Conservation (phyloP, 2,113 vertebrate genomes). For the Elachura formosa region DNA sequence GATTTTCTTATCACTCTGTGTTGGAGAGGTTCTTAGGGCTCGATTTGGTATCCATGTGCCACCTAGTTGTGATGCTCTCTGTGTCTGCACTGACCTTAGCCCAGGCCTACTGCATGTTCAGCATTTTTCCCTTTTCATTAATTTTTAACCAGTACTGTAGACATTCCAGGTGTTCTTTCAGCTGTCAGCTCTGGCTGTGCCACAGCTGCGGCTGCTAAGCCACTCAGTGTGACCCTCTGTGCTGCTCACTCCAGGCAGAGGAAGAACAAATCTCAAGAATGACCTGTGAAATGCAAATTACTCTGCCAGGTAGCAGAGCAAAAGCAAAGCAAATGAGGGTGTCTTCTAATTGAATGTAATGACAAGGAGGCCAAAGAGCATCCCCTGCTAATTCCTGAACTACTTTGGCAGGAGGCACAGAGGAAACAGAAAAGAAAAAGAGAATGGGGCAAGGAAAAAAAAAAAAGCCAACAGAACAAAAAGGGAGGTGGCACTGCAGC, state of each 20-base stretch:
- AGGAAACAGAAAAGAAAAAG: not conserved
- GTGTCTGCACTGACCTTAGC: not conserved
- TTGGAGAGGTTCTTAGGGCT: not conserved
- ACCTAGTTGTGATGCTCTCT: not conserved
- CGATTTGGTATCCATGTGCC: not conserved
- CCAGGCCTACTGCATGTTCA: not conserved
- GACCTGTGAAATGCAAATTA: not conserved
- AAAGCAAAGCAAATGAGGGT: not conserved
- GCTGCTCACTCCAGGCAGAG: not conserved
- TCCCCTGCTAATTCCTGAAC: conserved; percentile 12
- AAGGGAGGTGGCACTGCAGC: not conserved
- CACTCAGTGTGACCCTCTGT: not conserved
- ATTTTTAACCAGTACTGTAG: not conserved
- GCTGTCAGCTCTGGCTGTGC: not conserved
- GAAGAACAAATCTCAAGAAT: not conserved
- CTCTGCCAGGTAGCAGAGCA: not conserved
- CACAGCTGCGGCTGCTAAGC: not conserved
- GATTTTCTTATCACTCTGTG: not conserved
- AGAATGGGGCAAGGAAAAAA: not conserved
- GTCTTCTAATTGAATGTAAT: not conserved
- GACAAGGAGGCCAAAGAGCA: not conserved
- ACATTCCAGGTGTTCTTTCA: not conserved
- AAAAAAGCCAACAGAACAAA: not conserved
- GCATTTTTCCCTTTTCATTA: not conserved
- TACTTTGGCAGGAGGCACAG: not conserved